phyloP scores from a whole-genome alignment of 2,113 vertebrate species.

The Thryonomys swinderianus region DNA sequence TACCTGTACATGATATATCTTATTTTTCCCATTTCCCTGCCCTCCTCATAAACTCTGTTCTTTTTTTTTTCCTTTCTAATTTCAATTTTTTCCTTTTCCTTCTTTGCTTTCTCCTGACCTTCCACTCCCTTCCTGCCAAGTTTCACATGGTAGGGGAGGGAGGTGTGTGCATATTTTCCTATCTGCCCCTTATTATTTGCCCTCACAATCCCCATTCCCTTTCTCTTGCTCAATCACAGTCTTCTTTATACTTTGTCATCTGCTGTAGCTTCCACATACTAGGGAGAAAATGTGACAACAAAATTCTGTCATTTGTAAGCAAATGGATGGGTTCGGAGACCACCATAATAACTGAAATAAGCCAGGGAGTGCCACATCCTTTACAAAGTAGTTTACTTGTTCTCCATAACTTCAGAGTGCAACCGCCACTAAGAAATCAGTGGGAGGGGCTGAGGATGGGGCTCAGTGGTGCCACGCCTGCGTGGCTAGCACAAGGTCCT shows the following conservation, averaged over 20 bases:
- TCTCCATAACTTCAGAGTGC: background rate
- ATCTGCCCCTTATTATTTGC: background rate
- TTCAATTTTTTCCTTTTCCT: no score
- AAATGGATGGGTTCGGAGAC: background rate
- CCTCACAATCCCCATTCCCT: background rate
- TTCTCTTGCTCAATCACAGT: background rate
- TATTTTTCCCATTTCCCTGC: no score
- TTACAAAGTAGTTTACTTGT: background rate
- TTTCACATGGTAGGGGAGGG: background rate
- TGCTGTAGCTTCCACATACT: background rate
- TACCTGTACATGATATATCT: no score
- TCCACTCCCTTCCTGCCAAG: background rate
- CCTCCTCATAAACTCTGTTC: no score
- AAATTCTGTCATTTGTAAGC: background rate
- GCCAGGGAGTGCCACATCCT: background rate
- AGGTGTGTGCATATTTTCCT: background rate
- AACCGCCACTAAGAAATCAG: slow-evolving; percentile 1
- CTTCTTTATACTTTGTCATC: background rate
- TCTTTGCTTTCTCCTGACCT: no score
- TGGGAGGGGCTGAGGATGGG: no score
- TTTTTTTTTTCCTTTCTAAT: no score
- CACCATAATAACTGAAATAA: background rate
- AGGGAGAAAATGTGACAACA: background rate
- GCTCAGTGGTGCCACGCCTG: no score
- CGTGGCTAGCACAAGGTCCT: no score